Evolutionary conservation across 2,797 vertebrate species (phyloP).

Genomic region (Microcaecilia unicolor): DNA sequence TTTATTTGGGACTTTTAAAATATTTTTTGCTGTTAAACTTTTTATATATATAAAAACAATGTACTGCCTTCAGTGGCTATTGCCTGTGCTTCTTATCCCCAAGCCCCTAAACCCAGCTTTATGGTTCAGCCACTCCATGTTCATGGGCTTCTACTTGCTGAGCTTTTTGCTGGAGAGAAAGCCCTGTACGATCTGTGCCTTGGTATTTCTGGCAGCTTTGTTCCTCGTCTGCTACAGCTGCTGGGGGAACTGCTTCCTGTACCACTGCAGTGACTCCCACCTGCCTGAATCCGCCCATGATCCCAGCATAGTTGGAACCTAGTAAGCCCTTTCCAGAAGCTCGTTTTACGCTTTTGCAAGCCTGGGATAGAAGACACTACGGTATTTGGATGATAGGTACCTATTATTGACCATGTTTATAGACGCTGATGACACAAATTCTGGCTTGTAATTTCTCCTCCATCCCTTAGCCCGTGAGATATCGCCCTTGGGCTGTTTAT

Average conservation of each 20-base stretch:
- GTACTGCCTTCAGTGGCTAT: constrained; percentile 98
- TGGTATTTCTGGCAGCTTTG: constrained; percentile 94
- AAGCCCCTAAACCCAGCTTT: constrained; percentile 94
- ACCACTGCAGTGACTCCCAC: constrained; percentile 86
- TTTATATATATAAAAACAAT: constrained; percentile 57
- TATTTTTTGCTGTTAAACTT: constrained; percentile 9
- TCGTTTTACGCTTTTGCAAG: constrained; percentile 40
- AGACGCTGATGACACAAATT: constrained; percentile 34
- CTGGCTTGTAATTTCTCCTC: constrained; percentile 23
- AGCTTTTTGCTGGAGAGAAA: constrained; percentile 98
- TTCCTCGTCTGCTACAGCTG: constrained; percentile 98
- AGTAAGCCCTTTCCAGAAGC: constrained; percentile 36
- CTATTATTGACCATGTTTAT: constrained; percentile 23
- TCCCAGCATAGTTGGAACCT: constrained; percentile 86
- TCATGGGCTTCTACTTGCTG: constrained; percentile 98
- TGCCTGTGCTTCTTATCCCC: constrained; percentile 95
- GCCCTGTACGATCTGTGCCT: constrained; percentile 97
- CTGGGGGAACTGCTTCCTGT: constrained; percentile 98
- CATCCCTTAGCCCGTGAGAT: constrained; percentile 54
- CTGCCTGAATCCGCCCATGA: constrained; percentile 83
- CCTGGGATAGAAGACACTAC: constrained; percentile 44
- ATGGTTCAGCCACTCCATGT: constrained; percentile 98
- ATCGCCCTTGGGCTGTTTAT: constrained; percentile 32
- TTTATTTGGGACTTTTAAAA: constrained; percentile 21
- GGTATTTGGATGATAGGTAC: constrained; percentile 45